Conservation (phyloP, 2,797 vertebrate genomes). For the Mionectes olivaceus region DNA sequence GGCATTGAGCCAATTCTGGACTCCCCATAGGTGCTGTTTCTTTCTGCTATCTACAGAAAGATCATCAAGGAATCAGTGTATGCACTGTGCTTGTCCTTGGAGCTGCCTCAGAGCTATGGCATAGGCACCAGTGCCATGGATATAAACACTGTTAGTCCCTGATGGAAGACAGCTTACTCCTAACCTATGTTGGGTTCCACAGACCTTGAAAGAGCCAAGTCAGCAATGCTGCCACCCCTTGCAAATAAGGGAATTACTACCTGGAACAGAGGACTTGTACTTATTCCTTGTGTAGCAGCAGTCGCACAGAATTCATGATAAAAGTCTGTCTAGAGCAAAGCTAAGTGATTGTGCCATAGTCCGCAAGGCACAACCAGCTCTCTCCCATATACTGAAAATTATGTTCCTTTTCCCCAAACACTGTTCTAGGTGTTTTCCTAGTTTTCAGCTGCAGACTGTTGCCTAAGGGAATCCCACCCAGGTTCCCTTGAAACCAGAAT, state of each 20-base stretch:
- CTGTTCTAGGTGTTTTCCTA: neutral
- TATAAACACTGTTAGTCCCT: neutral
- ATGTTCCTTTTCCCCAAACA: neutral
- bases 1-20: neutral
- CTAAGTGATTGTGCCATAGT: neutral
- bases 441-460: neutral
- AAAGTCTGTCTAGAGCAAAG: neutral
- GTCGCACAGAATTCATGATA: neutral
- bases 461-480: neutral
- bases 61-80: neutral
- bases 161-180: neutral
- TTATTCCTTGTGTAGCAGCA: neutral
- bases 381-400: neutral
- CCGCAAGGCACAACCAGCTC: neutral
- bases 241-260: neutral
- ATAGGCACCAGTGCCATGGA: neutral
- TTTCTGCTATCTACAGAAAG: neutral
- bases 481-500: neutral
- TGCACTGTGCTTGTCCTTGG: neutral
- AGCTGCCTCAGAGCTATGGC: neutral
- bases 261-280: neutral
- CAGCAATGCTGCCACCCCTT: neutral
- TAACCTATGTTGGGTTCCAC: neutral
- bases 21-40: neutral
- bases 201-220: neutral